A percentile compares a stretch with the other conserved stretches of the same genome.
These are phyloP conservation scores for Littorina saxatilis DNA, from an alignment of 1,140 invertebrate genomes.

Conservation along the genomic window DNA sequence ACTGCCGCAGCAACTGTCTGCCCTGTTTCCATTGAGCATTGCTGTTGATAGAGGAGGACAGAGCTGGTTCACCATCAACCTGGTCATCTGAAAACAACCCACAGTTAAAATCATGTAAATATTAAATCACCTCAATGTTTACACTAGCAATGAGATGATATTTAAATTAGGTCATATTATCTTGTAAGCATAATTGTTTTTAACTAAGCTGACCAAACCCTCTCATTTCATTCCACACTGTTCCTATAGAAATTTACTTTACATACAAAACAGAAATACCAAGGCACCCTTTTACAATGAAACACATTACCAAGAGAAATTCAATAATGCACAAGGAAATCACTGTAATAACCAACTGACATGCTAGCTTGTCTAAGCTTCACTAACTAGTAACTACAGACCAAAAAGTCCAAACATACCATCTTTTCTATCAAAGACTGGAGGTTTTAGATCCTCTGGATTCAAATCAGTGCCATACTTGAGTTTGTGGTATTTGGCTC, in stretches of 20 bases:
- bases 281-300: too few species aligned
- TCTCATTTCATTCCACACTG: too few species aligned
- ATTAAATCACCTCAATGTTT: too few species aligned
- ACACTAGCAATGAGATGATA: too few species aligned
- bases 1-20: conserved; percentile 94
- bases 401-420: conserved; percentile 28
- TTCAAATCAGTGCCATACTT: conserved; percentile 96
- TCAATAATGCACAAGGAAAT: too few species aligned
- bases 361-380: conserved; percentile 48
- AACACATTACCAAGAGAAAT: too few species aligned
- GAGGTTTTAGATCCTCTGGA: conserved; percentile 90
- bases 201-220: too few species aligned
- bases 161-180: too few species aligned
- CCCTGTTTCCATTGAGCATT: conserved; percentile 96
- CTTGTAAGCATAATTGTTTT: too few species aligned
- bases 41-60: conserved; percentile 83
- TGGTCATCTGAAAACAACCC: conserved; percentile 75
- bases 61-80: conserved; percentile 84
- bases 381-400: too few species aligned
- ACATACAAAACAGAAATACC: too few species aligned
- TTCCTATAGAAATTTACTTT: too few species aligned
- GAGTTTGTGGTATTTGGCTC: conserved; percentile 95
- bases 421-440: conserved; percentile 79
- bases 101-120: not conserved
- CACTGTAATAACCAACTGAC: not conserved